These are phyloP conservation scores for Drosophila cognata DNA, from an alignment of 2,888 invertebrate species.

Conservation along the genomic window DNA sequence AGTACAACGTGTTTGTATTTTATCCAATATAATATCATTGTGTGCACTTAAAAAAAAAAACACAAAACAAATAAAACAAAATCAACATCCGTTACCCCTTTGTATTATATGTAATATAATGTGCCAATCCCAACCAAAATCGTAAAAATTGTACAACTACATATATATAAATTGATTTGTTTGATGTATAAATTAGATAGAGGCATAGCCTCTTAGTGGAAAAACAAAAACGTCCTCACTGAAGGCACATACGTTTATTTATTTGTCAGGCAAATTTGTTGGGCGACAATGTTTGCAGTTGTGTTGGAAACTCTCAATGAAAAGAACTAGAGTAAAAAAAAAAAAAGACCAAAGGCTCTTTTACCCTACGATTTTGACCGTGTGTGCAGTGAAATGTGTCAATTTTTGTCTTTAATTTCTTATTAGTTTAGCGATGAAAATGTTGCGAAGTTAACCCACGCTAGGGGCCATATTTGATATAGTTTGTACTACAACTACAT, in stretches of 20 bases:
- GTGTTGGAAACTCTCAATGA: conserved; percentile 11
- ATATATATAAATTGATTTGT: conserved; percentile 30
- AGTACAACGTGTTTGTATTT: neutral
- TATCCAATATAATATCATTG: conserved; percentile 18
- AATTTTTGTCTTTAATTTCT: conserved; percentile 44
- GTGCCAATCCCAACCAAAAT: conserved; percentile 63
- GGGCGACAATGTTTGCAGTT: conserved; percentile 3
- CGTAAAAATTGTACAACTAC: conserved; percentile 17
- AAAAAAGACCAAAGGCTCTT: conserved; percentile 5
- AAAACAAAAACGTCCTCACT: conserved; percentile 23
- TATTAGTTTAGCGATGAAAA: conserved; percentile 26
- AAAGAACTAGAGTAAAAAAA: neutral
- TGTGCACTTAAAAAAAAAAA: conserved; percentile 42
- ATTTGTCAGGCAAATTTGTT: neutral
- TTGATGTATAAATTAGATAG: conserved; percentile 73
- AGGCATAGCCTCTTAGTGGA: conserved; percentile 74
- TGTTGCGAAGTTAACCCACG: conserved; percentile 56
- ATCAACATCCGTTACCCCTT: conserved; percentile 37
- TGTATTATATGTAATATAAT: conserved; percentile 79
- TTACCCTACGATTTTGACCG: conserved; percentile 20
- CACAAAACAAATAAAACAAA: conserved; percentile 1
- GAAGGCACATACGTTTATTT: conserved; percentile 19
- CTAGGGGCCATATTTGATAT: conserved; percentile 72
- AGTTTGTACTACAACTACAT: conserved; percentile 42
- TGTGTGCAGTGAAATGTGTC: conserved; percentile 48